phyloP scores from a whole-genome alignment of 53 echinoderm and acorn worm species.

The Patiria pectinifera region DNA sequence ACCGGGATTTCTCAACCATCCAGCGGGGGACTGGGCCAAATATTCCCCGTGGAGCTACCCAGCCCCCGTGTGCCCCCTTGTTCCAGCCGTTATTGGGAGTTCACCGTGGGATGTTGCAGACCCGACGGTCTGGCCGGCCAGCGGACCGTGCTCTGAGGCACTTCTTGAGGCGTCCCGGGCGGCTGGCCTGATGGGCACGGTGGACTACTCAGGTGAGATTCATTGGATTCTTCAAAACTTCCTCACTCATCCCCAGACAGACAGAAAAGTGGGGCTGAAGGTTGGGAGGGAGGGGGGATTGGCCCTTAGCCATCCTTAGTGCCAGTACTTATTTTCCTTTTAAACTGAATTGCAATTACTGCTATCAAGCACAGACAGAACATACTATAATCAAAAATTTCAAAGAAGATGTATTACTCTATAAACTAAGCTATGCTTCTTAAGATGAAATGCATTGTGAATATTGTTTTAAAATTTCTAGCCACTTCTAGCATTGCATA shows the following conservation, averaged over 20 bases:
- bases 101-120: conserved; percentile 16
- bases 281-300: not conserved
- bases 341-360: too few relatives aligned
- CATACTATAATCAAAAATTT: too few relatives aligned
- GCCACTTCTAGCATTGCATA: too few relatives aligned
- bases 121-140: conserved; percentile 37
- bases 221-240: not conserved
- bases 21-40: not conserved
- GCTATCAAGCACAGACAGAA: too few relatives aligned
- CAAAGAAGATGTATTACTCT: too few relatives aligned
- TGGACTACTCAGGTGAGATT: conserved; percentile 53
- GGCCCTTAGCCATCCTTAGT: too few relatives aligned
- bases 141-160: conserved; percentile 52
- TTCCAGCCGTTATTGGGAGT: not conserved
- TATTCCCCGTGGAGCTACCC: not conserved
- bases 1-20: not conserved
- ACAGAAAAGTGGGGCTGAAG: not conserved
- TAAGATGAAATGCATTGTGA: too few relatives aligned
- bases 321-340: too few relatives aligned
- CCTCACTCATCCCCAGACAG: not conserved
- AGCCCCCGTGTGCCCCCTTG: not conserved
- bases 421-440: too few relatives aligned
- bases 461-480: too few relatives aligned
- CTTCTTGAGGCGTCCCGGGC: conserved; percentile 57
- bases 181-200: conserved; percentile 42